Conservation (phyloP, 2,888 invertebrate genomes). For the Linnaemya vulpina region DNA sequence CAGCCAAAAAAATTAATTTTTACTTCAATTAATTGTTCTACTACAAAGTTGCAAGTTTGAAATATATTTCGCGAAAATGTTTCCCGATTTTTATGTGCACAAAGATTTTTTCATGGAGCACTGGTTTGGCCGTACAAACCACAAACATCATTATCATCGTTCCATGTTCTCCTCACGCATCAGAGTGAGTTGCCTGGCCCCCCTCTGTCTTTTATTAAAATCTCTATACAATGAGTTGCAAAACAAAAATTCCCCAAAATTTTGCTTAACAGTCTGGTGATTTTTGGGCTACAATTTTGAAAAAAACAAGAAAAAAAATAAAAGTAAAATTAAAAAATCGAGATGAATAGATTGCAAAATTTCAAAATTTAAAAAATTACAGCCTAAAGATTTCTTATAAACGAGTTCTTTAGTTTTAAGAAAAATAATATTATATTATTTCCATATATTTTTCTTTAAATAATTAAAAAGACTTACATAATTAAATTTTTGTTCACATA, state of each 20-base stretch:
- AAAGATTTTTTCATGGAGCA: constrained; percentile 68
- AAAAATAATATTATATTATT: too few relatives aligned
- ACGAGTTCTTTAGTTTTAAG: too few relatives aligned
- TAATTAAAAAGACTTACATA: too few relatives aligned
- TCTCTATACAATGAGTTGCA: not conserved
- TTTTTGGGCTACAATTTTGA: constrained; percentile 8
- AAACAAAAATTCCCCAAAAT: not conserved
- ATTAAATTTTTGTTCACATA: too few relatives aligned
- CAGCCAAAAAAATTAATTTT: not conserved
- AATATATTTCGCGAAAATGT: constrained; percentile 40
- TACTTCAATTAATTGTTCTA: not conserved
- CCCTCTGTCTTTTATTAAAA: not conserved
- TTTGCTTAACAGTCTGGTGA: constrained; percentile 50
- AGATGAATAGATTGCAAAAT: not conserved
- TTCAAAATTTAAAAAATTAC: not conserved
- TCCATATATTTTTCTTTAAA: too few relatives aligned
- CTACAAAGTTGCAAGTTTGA: not conserved
- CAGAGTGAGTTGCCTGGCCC: constrained; percentile 48
- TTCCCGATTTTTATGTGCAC: constrained; percentile 70
- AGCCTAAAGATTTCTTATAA: too few relatives aligned
- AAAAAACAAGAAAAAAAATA: too few relatives aligned
- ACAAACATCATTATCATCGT: constrained; percentile 67
- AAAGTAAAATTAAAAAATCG: too few relatives aligned
- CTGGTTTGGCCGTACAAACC: constrained; percentile 64
- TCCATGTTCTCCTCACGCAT: constrained; percentile 59